Evolutionary conservation across 2,797 vertebrate species (phyloP), one percentile per base, ranked within the genome.

Genomic region (Enteromius thamalakanensis): DNA sequence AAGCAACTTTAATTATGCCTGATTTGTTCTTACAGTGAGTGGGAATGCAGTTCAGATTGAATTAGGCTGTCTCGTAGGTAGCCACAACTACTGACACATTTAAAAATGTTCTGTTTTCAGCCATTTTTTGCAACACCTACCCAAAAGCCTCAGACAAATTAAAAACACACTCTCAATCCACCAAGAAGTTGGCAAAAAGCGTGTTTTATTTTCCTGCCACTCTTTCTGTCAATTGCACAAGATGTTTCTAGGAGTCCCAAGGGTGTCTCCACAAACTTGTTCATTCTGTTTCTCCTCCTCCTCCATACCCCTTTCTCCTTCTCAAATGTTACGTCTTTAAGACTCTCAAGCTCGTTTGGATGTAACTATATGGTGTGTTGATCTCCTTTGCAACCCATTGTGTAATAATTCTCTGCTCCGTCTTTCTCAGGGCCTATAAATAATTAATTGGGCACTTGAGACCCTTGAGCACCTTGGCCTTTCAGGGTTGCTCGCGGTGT

Each of bases 391-490:
- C 83, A 91, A 88, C 86, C 86, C 84, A 85, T 84, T 86, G 80
- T 87, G 79, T 80, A 58, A 70, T 82, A 84, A 84, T 86, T 87
- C 70, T 81, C 74, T 83, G 75, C 65, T 69, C 32, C 42, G 58
- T 86, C 83, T 91, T 89, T 89, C 90, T 90, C 88, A 81, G 78
- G 85, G 88, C 87, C 87, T 91, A 93, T 93, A 89, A 94, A 94
- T 94, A 92, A 94, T 94, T 94, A 87, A 94, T 93, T 89, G 91
- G 90, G 88, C 91, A 93, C 92, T 93, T 91, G 92, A 94, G 92
- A 91, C 90, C 90, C 89, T 70, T 70, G 87, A 91, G 90, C 87
- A 89, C 90, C 92, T 93, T 88, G 89, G 86, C 87, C 91, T 91
- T 93, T 91, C 89, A 88, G 87, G 90, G 90, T 88, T 91, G 90